Evolutionary conservation across 1,140 invertebrate species (phyloP).

Genomic region (Helicorthomorpha holstii): DNA sequence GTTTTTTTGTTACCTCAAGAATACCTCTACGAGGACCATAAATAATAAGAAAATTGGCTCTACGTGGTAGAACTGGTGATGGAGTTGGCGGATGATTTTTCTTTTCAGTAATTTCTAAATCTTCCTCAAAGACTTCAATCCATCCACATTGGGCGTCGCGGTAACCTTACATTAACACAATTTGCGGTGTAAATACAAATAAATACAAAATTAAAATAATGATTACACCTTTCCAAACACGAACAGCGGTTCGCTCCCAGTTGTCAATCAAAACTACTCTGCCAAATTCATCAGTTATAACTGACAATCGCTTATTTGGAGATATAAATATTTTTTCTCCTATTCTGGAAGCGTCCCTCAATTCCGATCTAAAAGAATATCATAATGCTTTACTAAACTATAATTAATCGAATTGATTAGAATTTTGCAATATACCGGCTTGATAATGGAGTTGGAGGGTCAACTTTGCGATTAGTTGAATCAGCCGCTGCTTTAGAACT

Average conservation of each 20-base stretch:
- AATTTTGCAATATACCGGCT: slow-evolving; percentile 20
- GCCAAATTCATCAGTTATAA: slow-evolving; percentile 67
- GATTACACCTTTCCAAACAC: slow-evolving; percentile 69
- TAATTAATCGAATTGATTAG: background rate
- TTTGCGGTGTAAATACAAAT: background rate
- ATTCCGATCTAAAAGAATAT: background rate
- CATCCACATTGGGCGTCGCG: slow-evolving; percentile 83
- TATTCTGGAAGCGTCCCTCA: slow-evolving; percentile 27
- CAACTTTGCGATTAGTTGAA: slow-evolving; percentile 31
- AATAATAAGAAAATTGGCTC: slow-evolving; percentile 60
- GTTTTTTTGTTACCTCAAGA: slow-evolving; percentile 49
- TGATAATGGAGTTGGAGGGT: slow-evolving; percentile 28
- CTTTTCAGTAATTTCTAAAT: slow-evolving; percentile 18
- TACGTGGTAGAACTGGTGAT: slow-evolving; percentile 26
- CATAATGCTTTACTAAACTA: background rate
- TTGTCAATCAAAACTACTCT: slow-evolving; percentile 71
- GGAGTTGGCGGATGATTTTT: slow-evolving; percentile 23
- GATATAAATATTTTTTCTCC: slow-evolving; percentile 54
- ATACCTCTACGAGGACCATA: slow-evolving; percentile 67
- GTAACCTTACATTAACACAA: slow-evolving; percentile 36
- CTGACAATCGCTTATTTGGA: slow-evolving; percentile 59
- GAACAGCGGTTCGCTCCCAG: slow-evolving; percentile 51
- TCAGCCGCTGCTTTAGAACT: too few relatives aligned
- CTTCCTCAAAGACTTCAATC: slow-evolving; percentile 55
- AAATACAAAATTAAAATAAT: slow-evolving; percentile 3